Base-by-base conservation (phyloP, 1,140 invertebrate genomes). In the Drosophila cardini region DNA sequence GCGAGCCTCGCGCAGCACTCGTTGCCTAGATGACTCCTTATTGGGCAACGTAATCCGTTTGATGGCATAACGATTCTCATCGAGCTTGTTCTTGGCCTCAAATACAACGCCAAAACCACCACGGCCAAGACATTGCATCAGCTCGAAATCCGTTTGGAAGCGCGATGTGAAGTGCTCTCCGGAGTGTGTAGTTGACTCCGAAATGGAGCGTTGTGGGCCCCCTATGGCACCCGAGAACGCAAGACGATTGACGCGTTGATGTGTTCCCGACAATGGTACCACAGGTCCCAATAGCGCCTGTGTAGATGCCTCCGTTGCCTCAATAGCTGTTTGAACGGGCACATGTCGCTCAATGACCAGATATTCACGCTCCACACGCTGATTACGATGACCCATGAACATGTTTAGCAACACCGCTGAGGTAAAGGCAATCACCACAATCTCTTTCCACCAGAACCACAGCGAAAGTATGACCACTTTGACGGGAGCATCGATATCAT, bases 81-180 rank as follows among this genome's bases (percentile, higher is more conserved):
- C 98, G 58, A 99, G 95, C 93, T 97, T 98, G 92, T 99, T 99
- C 91, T 95, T 96, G 0, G 97, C 98, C 92, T 99, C 96, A 93
- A 99, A 99, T 0, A 99, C 98, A 16, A 99, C 95, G 0, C 98
- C 98, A 93, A 99, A 99, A 0, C 98, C 98, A n/a, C 98, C 98
- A 86, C 95, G 95, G 0, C 98, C 98, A 0, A 99, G 93, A 77
- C 96, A 96, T 65, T 95, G 93, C 36, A 98, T 92, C 6, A 96
- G 95, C 30, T 97, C 96, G 92, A 98, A 99, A 85, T 99, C 98
- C 13, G 94, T 95, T 56, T 96, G 93, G 92, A 97, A 99, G 60
- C 97, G 95, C 0, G 91, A 92, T 1, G 60, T 78, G 60, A 87
- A 92, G 13, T 90, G 72, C 15, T 92, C 91, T 2, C 90, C 85